phyloP scores from a whole-genome alignment of 2,888 invertebrate species.

The Margaritifera margaritifera region DNA sequence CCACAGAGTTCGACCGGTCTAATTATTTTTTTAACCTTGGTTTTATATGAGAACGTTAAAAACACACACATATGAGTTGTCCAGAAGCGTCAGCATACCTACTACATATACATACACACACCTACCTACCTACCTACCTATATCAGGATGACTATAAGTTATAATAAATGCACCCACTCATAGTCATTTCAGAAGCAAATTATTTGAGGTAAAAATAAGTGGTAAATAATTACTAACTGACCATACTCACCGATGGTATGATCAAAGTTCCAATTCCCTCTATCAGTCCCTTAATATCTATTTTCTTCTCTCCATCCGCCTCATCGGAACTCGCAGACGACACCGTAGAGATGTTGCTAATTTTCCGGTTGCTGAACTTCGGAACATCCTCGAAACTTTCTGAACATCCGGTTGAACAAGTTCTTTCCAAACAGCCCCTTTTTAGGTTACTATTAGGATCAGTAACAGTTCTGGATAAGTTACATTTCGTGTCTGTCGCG shows the following conservation, averaged over 20 bases:
- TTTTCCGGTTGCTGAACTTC: slow-evolving; percentile 42
- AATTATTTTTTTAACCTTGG: too few species aligned
- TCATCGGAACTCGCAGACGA: slow-evolving; percentile 58
- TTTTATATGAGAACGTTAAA: too few species aligned
- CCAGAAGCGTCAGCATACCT: too few species aligned
- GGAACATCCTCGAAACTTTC: slow-evolving; percentile 8
- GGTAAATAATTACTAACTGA: not conserved
- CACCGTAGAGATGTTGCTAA: slow-evolving; percentile 53
- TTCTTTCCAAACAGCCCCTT: not conserved
- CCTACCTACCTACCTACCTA: too few species aligned
- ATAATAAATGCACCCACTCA: too few species aligned
- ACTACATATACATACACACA: too few species aligned
- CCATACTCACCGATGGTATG: slow-evolving; percentile 58
- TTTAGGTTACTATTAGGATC: too few species aligned
- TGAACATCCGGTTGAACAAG: slow-evolving; percentile 12
- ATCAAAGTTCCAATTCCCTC: slow-evolving; percentile 64
- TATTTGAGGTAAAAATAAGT: not conserved
- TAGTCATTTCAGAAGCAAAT: not conserved
- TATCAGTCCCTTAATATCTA: slow-evolving; percentile 56
- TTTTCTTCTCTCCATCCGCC: slow-evolving; percentile 48
- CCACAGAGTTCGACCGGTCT: too few species aligned
- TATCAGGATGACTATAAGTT: too few species aligned
- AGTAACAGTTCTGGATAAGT: too few species aligned
- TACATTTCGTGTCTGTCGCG: too few species aligned
- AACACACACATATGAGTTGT: too few species aligned